Evolutionary conservation across 1,140 invertebrate genomes (phyloP).

Genomic region (Leptopilina clavipes): DNA sequence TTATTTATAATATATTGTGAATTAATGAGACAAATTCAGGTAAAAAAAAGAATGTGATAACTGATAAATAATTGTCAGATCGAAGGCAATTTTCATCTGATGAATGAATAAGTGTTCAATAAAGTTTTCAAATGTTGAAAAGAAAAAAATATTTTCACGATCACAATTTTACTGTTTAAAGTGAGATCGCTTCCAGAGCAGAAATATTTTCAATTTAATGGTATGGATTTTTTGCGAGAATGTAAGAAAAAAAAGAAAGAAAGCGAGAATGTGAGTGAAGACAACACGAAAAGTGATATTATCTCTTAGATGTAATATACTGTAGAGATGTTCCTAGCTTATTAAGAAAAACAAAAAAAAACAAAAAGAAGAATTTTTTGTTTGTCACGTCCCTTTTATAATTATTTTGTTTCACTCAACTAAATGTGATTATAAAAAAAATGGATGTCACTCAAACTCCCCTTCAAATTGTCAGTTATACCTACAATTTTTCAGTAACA

Average conservation of each 20-base stretch:
- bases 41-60: slow-evolving; percentile 3
- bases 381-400: slow-evolving; percentile 13
- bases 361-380: background rate
- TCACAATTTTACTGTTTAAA: slow-evolving; percentile 18
- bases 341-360: background rate
- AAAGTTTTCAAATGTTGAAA: background rate
- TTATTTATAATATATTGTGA: no score
- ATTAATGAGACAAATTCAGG: background rate
- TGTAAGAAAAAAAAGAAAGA: background rate
- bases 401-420: background rate
- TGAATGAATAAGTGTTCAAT: background rate
- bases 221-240: background rate
- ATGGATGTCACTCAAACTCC: slow-evolving; percentile 7
- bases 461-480: background rate
- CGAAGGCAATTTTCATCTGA: background rate
- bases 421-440: slow-evolving; percentile 17
- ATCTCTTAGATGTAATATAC: slow-evolving; percentile 28
- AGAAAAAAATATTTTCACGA: background rate
- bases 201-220: background rate
- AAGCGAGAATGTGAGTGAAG: background rate
- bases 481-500: no score
- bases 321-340: background rate
- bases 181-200: slow-evolving; percentile 21
- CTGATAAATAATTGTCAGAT: background rate
- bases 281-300: slow-evolving; percentile 32